Evolutionary conservation across 2,113 vertebrate species (phyloP).

Genomic region (Catagonus wagneri): DNA sequence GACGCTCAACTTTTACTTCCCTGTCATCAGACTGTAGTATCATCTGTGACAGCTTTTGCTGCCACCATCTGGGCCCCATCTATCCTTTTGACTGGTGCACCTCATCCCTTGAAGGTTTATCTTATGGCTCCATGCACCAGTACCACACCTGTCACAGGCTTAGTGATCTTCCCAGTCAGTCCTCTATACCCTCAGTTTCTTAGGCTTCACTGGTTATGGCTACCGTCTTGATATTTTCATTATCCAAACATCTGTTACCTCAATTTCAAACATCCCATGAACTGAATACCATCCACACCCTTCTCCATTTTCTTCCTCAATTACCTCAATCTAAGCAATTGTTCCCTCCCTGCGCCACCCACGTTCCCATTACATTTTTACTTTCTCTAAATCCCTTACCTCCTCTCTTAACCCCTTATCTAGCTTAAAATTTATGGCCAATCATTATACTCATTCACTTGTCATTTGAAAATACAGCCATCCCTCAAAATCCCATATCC

Average conservation of each 20-base stretch:
- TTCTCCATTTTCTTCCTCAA: too few species aligned
- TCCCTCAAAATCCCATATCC: background rate
- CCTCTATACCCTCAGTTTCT: too few species aligned
- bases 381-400: background rate
- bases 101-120: background rate
- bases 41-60: background rate
- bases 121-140: background rate
- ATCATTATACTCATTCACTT: background rate
- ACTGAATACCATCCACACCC: too few species aligned
- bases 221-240: too few species aligned
- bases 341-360: background rate
- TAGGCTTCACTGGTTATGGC: too few species aligned
- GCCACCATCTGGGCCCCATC: background rate
- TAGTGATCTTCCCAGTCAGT: too few species aligned
- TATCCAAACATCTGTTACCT: too few species aligned
- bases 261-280: too few species aligned
- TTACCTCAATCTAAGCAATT: background rate
- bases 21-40: background rate
- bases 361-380: background rate
- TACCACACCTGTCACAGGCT: too few species aligned
- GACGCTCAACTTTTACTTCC: background rate
- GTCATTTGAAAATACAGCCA: background rate
- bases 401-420: background rate
- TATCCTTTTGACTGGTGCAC: accelerated
- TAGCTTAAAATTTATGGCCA: background rate